These are phyloP conservation scores for Corythornis cristatus DNA, from an alignment of 2,113 vertebrate species.

Conservation along the genomic window DNA sequence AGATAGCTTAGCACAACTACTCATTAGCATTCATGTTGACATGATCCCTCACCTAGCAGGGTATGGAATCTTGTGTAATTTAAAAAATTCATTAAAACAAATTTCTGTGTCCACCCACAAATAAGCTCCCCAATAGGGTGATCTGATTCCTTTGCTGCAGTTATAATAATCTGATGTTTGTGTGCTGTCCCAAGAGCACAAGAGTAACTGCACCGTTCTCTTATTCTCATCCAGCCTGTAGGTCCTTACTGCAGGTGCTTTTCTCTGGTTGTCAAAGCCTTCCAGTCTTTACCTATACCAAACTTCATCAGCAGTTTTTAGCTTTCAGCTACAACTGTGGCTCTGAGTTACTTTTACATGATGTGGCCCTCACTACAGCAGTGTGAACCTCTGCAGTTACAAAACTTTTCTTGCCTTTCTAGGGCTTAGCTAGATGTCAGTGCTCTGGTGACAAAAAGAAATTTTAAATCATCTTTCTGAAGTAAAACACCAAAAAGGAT, in stretches of 20 bases:
- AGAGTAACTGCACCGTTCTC: not conserved
- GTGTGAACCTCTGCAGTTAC: not conserved
- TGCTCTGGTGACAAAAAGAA: not conserved
- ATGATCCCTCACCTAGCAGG: not conserved
- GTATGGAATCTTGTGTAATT: not conserved
- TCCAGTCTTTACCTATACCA: not conserved
- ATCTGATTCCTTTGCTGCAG: not conserved
- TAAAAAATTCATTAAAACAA: not conserved
- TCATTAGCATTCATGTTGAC: fast-evolving
- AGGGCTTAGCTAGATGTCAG: not conserved
- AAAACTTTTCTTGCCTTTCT: not conserved
- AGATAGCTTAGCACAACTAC: not conserved
- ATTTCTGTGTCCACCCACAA: not conserved
- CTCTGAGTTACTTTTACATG: not conserved
- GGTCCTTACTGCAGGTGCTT: not conserved
- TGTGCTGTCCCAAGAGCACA: not conserved
- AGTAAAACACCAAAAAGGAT: not conserved
- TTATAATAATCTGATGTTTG: not conserved
- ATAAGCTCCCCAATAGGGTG: not conserved
- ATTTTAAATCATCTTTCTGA: not conserved
- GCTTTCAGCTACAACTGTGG: not conserved
- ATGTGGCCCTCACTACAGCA: not conserved
- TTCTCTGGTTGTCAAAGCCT: not conserved
- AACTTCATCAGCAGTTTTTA: not conserved
- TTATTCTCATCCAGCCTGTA: not conserved